Evolutionary conservation across 2,888 invertebrate genomes (phyloP).

Genomic region (Pterobdella sp.): DNA sequence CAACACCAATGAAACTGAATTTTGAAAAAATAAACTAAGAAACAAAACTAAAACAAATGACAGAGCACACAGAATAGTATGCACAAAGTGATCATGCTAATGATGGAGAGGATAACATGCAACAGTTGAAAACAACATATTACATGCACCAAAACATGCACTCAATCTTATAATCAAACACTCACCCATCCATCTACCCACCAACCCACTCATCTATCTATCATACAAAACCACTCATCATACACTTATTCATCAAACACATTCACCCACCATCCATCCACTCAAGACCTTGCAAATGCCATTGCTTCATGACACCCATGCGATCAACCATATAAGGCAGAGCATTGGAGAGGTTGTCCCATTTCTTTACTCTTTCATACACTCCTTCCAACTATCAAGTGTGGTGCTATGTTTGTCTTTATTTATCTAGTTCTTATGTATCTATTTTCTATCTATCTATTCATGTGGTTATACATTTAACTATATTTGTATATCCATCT

Average conservation of each 20-base stretch:
- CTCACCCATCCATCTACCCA: constrained; percentile 5
- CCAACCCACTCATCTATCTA: neutral
- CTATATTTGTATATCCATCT: too few relatives aligned
- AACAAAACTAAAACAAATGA: too few relatives aligned
- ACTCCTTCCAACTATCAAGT: constrained; percentile 65
- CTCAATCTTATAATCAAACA: neutral
- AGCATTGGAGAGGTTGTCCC: constrained; percentile 70
- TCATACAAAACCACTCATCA: neutral
- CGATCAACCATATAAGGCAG: constrained; percentile 73
- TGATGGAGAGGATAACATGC: too few relatives aligned
- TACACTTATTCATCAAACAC: neutral
- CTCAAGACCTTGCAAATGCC: constrained; percentile 75
- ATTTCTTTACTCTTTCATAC: constrained; percentile 77
- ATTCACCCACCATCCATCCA: neutral
- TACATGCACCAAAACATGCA: neutral
- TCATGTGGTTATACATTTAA: too few relatives aligned
- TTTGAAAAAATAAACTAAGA: too few relatives aligned
- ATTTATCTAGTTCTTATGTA: too few relatives aligned
- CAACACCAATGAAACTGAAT: too few relatives aligned
- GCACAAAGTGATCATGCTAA: too few relatives aligned
- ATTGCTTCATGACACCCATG: constrained; percentile 72
- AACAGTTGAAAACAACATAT: neutral
- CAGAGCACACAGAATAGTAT: too few relatives aligned
- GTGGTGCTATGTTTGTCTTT: too few relatives aligned
- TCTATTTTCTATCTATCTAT: too few relatives aligned